Base-by-base conservation (phyloP, 2,113 vertebrate species). In the Antidorcas marsupialis region DNA sequence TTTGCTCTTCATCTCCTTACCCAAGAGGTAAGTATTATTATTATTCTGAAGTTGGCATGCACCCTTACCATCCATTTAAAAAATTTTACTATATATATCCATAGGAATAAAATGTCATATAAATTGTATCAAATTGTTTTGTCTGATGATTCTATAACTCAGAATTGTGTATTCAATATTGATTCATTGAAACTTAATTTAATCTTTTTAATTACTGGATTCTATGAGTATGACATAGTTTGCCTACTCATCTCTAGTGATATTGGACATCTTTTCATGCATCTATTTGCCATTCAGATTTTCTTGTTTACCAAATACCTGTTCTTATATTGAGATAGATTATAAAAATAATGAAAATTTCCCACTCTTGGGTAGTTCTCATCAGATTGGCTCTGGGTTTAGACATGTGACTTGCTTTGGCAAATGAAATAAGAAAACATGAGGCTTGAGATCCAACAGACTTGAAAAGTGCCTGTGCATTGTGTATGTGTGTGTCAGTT, bases 111-210 rank as follows among this genome's bases (percentile, higher is more conserved):
- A 97, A 76, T 36, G 14, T 28, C 47, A 59, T 25, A 45, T 36
- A 43, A 55, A 89, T 25, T 81, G 27, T 52, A 57, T 36, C 28
- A 79, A 30, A 45, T 78, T 13, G 84, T 94, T 30, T 47, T 95
- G 15, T 81, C 57, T 81, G 23, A 91, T 62, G 33, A 93, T 90
- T 93, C 87, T 55, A 14, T 79, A 67, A 87, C 67, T 93, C 45
- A 96, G 85, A 90, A 52, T 90, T 94, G 25, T 59, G 21, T 84
- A 47, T 97, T 96, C n/a, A 55, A 36, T 53, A 62, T 84, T 64
- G 57, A 92, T 76, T 94, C 6, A n/a, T 76, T 43, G 39, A 60
- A 88, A 83, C 19, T 6, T 43, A 79, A 53, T 62, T 21, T 94
- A 84, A 15, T 57, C 30, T 21, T 87, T 89, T 62, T 86, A 64